These are phyloP conservation scores for Leucoraja ocellata DNA, from an alignment of 2,797 vertebrate genomes.

Conservation along the genomic window DNA sequence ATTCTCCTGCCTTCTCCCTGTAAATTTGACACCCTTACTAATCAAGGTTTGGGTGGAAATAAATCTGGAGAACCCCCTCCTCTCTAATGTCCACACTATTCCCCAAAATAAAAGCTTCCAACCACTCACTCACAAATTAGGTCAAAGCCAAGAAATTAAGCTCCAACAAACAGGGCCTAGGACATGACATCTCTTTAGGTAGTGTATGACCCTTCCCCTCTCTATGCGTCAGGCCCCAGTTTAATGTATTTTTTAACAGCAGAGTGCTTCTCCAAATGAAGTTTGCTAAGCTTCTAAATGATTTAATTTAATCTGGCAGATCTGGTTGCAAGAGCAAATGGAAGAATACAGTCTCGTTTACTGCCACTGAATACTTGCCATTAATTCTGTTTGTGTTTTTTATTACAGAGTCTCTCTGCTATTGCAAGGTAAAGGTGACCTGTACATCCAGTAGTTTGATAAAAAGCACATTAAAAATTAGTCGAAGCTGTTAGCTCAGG, in stretches of 20 bases:
- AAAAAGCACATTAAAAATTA: slow-evolving; percentile 50
- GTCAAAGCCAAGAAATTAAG: not conserved
- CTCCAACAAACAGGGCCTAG: not conserved
- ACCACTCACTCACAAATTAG: not conserved
- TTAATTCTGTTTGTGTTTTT: not conserved
- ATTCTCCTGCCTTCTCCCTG: too few species aligned
- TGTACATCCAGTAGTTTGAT: slow-evolving; percentile 44
- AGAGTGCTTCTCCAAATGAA: not conserved
- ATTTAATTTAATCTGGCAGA: slow-evolving; percentile 1
- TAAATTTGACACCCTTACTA: too few species aligned
- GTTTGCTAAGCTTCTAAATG: not conserved
- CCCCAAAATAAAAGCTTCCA: not conserved
- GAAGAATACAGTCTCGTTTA: not conserved
- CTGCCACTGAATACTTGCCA: not conserved
- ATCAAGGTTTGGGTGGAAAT: not conserved
- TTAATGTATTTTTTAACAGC: not conserved
- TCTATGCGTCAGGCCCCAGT: not conserved
- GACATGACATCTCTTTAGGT: too few species aligned
- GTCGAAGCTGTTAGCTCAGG: slow-evolving; percentile 48
- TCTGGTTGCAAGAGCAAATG: not conserved
- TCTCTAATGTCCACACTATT: not conserved
- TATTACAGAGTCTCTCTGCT: not conserved
- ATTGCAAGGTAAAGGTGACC: slow-evolving; percentile 45
- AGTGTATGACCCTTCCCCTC: not conserved
- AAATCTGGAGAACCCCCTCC: not conserved